These are phyloP conservation scores for Eupeodes corollae DNA, from an alignment of 1,140 invertebrate genomes.

Conservation along the genomic window DNA sequence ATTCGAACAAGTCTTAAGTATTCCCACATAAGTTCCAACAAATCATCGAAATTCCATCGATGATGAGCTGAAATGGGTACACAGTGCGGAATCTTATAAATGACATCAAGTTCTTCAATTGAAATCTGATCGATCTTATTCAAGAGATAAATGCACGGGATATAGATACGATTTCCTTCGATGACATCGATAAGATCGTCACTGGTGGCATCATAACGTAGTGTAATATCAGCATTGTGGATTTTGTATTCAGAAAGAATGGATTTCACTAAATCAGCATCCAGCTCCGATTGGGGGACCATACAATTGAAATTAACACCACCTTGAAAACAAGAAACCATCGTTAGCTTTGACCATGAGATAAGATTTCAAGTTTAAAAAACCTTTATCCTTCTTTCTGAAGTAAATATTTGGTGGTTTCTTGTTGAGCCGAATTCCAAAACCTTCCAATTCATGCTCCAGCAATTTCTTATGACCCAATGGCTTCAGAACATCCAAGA, in stretches of 20 bases:
- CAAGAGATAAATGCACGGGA: slow-evolving; percentile 96
- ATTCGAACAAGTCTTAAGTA: slow-evolving; percentile 92
- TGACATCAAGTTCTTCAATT: slow-evolving; percentile 94
- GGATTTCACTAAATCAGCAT: slow-evolving; percentile 88
- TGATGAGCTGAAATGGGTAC: slow-evolving; percentile 99
- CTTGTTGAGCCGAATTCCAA: slow-evolving; percentile 94
- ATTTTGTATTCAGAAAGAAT: slow-evolving; percentile 97
- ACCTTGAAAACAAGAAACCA: slow-evolving; percentile 25
- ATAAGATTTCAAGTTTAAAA: neutral
- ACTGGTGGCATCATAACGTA: slow-evolving; percentile 88
- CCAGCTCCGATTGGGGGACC: slow-evolving; percentile 88
- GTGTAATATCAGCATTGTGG: slow-evolving; percentile 93
- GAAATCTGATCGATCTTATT: slow-evolving; percentile 98
- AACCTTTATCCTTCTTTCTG: slow-evolving; percentile 89
- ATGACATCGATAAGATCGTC: slow-evolving; percentile 98
- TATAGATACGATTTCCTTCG: slow-evolving; percentile 95
- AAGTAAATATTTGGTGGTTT: slow-evolving; percentile 95
- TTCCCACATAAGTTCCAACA: slow-evolving; percentile 98
- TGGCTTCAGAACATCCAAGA: slow-evolving; percentile 95
- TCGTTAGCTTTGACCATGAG: too few relatives aligned
- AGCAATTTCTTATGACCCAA: slow-evolving; percentile 90
- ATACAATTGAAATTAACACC: slow-evolving; percentile 77
- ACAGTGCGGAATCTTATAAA: slow-evolving; percentile 98
- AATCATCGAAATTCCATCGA: slow-evolving; percentile 99
- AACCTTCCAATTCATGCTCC: slow-evolving; percentile 98